Evolutionary conservation across 1,140 invertebrate genomes (phyloP).

Genomic region (Bemisia tabaci): DNA sequence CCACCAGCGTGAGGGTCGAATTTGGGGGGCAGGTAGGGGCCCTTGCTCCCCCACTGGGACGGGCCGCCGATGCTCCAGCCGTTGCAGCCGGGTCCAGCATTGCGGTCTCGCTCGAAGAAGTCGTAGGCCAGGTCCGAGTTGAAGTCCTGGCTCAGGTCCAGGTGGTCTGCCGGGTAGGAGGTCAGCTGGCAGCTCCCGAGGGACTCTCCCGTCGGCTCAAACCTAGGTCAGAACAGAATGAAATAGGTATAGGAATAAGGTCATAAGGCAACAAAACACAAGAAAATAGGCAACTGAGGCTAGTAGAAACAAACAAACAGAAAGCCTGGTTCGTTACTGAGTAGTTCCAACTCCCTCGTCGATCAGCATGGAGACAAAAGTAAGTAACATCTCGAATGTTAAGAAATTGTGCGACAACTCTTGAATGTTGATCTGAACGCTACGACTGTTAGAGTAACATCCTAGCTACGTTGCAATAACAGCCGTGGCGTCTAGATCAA

Average conservation of each 20-base stretch:
- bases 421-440: too few relatives aligned
- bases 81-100: constrained; percentile 19
- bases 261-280: too few relatives aligned
- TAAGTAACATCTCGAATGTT: too few relatives aligned
- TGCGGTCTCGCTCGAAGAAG: constrained; percentile 51
- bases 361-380: too few relatives aligned
- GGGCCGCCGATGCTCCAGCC: neutral
- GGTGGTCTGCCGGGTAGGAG: constrained; percentile 45
- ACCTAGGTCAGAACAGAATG: constrained; percentile 22
- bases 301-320: too few relatives aligned
- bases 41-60: neutral
- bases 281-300: too few relatives aligned
- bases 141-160: constrained; percentile 46
- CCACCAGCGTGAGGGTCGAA: neutral
- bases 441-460: too few relatives aligned
- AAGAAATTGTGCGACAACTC: too few relatives aligned
- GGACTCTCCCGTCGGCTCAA: constrained; percentile 11
- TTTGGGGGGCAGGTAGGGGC: neutral
- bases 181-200: constrained; percentile 54
- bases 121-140: constrained; percentile 53
- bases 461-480: too few relatives aligned
- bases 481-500: too few relatives aligned
- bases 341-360: too few relatives aligned
- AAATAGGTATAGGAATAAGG: constrained; percentile 2
- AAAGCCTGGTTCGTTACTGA: too few relatives aligned